Conservation (phyloP, 2,113 vertebrate species). For the Brachyistius frenatus region DNA sequence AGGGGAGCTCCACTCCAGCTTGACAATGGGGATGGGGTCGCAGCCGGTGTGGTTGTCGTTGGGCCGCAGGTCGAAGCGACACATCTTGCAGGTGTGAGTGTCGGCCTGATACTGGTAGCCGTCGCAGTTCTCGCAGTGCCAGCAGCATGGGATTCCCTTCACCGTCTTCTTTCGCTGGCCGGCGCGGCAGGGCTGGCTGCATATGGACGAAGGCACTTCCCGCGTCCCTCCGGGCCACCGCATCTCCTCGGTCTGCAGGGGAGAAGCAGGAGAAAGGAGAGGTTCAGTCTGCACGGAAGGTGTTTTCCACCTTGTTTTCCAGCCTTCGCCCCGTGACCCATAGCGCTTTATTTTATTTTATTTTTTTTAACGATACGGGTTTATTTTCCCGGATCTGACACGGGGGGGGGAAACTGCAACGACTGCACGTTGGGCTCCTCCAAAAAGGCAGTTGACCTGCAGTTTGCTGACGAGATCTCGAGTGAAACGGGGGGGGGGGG, state of each 20-base stretch:
- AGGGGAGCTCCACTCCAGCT: constrained; percentile 95
- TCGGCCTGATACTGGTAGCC: constrained; percentile 97
- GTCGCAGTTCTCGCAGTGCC: constrained; percentile 96
- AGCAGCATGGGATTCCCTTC: constrained; percentile 96
- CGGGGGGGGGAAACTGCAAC: no score
- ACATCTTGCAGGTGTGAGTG: constrained; percentile 93
- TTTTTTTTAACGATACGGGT: no score
- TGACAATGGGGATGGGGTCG: constrained; percentile 92
- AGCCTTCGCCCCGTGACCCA: no score
- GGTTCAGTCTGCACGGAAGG: not conserved
- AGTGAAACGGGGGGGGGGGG: not conserved
- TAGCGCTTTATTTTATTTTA: no score
- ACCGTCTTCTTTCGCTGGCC: constrained; percentile 95
- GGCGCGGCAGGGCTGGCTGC: constrained; percentile 92
- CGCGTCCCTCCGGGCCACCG: constrained; percentile 89
- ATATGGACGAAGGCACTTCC: constrained; percentile 91
- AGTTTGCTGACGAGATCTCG: constrained; percentile 23
- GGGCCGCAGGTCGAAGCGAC: constrained; percentile 92
- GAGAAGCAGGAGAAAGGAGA: not conserved
- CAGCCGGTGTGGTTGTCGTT: constrained; percentile 94
- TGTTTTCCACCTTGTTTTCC: no score
- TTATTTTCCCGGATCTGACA: no score
- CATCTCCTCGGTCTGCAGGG: constrained; percentile 88
- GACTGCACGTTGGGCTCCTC: no score
- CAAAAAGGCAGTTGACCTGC: not conserved